A percentile compares a stretch with the other conserved stretches of the same genome.
phyloP scores from a whole-genome alignment of 2,797 vertebrate species.

The Enteromius treurensis region DNA sequence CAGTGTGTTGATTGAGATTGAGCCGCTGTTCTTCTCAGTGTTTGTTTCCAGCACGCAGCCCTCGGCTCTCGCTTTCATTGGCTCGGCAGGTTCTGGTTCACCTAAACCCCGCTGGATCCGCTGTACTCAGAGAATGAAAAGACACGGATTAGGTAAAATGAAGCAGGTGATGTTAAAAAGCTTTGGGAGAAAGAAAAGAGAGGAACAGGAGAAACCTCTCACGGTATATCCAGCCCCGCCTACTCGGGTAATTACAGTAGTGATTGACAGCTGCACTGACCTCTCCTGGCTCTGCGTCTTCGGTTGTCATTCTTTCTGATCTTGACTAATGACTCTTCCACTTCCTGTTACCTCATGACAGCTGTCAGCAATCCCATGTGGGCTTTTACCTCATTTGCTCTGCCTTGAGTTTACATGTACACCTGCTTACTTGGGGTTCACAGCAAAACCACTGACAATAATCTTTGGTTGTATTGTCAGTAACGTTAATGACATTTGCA shows the following conservation, averaged over 20 bases:
- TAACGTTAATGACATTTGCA: no score
- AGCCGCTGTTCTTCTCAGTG: not conserved
- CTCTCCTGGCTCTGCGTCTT: slow-evolving; percentile 42
- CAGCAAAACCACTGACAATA: not conserved
- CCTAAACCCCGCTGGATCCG: not conserved
- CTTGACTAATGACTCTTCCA: slow-evolving; percentile 50
- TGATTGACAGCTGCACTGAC: slow-evolving; percentile 60
- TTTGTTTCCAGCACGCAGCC: not conserved
- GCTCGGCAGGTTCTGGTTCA: not conserved
- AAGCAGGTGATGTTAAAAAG: not conserved
- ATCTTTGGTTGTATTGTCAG: not conserved
- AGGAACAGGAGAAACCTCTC: not conserved
- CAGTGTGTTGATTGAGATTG: slow-evolving; percentile 64
- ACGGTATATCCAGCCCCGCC: not conserved
- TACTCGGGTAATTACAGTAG: slow-evolving; percentile 58
- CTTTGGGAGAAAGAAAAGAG: not conserved
- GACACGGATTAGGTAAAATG: not conserved
- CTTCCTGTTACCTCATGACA: not conserved
- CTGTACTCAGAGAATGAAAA: slow-evolving; percentile 4
- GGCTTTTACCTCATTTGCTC: not conserved
- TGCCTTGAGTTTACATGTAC: not conserved
- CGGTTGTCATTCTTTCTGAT: slow-evolving; percentile 49
- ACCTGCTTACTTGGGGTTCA: not conserved
- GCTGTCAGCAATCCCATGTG: not conserved
- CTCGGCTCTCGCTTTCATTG: not conserved